Evolutionary conservation across 2,888 invertebrate genomes (phyloP), one percentile per base, ranked within the genome.

Genomic region (Scaptomyza polygonia): DNA sequence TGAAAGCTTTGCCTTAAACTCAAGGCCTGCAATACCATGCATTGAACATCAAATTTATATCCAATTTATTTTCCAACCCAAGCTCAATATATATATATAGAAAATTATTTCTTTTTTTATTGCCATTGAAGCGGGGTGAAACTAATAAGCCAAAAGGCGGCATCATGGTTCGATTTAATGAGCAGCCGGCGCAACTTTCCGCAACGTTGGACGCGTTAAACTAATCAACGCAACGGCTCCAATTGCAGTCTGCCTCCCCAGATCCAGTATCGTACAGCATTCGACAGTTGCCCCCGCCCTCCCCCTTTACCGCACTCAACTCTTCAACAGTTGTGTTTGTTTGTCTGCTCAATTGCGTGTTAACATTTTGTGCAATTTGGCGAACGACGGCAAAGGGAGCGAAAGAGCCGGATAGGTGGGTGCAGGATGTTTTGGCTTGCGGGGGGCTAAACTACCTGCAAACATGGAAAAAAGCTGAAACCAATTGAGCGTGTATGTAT

Each of bases 301-400:
- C 42, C 53, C 14, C 16, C 36, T n/a, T 3, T 25, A 3, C 1
- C 21, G 21, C 21, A 1, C 21, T 4, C 25, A 25, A 5, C 14
- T 49, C 34, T 11, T 58, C 61, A 73, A 67, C 80, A 77, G 83
- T 84, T 83, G 83, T 83, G 83, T 84, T 86, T 86, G 84, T 85
- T 84, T 84, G 84, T 86, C 80, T 84, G 84, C 86, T 84, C 84
- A 84, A 84, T 84, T 84, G 86, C 84, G 86, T 84, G 84, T 84
- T 86, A 84, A 84, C 84, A 86, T 86, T 84, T 84, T 84, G 82
- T 73, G 82, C 85, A 86, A 86, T 84, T 86, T 86, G 79, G 85
- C 77, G 62, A 79, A 70, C 67, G 67, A 65, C 58, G 51, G 34
- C 57, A 34, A 47, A 29, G n/a, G 30, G 14, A 36, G 14, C 5